phyloP scores from a whole-genome alignment of 2,888 invertebrate species.

The Acleris cristana region DNA sequence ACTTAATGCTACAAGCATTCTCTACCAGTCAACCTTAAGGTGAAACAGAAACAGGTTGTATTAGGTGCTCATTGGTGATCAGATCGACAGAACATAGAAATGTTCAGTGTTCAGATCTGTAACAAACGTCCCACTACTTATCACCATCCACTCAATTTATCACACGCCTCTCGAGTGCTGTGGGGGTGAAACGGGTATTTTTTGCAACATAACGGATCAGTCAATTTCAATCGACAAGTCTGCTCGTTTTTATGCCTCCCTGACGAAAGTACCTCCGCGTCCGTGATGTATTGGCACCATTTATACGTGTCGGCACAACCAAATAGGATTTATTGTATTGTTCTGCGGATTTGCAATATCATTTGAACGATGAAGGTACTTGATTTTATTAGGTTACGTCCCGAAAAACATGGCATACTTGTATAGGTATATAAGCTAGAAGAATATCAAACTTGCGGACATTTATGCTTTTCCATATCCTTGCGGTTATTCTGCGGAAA shows the following conservation, averaged over 20 bases:
- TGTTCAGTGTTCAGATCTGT: background rate
- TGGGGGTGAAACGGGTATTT: constrained; percentile 49
- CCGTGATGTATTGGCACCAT: constrained; percentile 39
- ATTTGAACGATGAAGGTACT: constrained; percentile 4
- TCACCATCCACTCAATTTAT: constrained; percentile 29
- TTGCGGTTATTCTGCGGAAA: background rate
- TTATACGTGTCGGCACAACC: constrained; percentile 36
- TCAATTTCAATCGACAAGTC: constrained; percentile 48
- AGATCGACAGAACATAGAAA: no score
- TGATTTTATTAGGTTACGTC: constrained; percentile 6
- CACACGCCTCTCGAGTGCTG: constrained; percentile 18
- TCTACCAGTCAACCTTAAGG: no score
- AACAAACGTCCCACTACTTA: constrained; percentile 31
- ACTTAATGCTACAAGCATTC: no score
- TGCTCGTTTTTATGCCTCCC: constrained; percentile 41
- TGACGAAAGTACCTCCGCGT: constrained; percentile 39
- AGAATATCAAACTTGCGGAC: no score
- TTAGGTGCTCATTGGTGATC: no score
- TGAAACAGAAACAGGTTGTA: no score
- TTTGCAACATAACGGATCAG: constrained; percentile 54
- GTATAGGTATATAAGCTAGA: no score
- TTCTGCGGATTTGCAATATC: constrained; percentile 20
- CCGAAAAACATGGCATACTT: no score
- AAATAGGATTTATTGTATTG: constrained; percentile 30
- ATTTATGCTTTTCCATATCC: no score